These are phyloP conservation scores for Psittacus erithacus DNA, from an alignment of 2,113 vertebrate species.

Conservation along the genomic window DNA sequence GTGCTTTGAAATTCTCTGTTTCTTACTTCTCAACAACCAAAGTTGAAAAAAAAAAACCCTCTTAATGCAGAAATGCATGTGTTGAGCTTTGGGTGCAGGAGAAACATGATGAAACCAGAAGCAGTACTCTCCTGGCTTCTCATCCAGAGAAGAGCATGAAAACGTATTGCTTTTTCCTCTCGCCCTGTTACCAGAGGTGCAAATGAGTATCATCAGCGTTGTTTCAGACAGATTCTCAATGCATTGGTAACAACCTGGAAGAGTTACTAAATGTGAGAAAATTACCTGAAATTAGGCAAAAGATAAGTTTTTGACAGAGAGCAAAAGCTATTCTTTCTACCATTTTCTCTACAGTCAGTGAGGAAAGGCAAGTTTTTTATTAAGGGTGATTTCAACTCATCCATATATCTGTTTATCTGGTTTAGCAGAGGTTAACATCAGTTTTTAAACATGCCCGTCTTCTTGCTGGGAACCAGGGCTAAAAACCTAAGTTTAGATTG, in stretches of 20 bases:
- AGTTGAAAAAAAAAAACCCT: not conserved
- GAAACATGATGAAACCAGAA: not conserved
- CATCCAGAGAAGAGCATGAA: not conserved
- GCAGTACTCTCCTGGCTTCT: not conserved
- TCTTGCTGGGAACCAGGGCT: not conserved
- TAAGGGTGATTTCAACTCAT: not conserved
- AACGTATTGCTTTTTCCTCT: not conserved
- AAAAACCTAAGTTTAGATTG: not conserved
- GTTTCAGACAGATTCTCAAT: not conserved
- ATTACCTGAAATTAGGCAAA: not conserved
- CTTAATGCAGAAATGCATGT: not conserved
- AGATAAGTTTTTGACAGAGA: not conserved
- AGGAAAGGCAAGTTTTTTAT: not conserved
- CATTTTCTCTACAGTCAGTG: not conserved
- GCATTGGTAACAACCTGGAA: not conserved
- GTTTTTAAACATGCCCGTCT: not conserved
- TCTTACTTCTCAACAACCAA: not conserved
- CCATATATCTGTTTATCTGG: not conserved
- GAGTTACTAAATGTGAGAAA: not conserved
- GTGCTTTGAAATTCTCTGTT: not conserved
- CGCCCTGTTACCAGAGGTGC: not conserved
- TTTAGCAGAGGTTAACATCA: not conserved
- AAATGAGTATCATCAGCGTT: not conserved
- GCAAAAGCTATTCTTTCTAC: not conserved
- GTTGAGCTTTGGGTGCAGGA: not conserved